phyloP scores from a whole-genome alignment of 2,888 invertebrate species.

The Copidosoma aretas region DNA sequence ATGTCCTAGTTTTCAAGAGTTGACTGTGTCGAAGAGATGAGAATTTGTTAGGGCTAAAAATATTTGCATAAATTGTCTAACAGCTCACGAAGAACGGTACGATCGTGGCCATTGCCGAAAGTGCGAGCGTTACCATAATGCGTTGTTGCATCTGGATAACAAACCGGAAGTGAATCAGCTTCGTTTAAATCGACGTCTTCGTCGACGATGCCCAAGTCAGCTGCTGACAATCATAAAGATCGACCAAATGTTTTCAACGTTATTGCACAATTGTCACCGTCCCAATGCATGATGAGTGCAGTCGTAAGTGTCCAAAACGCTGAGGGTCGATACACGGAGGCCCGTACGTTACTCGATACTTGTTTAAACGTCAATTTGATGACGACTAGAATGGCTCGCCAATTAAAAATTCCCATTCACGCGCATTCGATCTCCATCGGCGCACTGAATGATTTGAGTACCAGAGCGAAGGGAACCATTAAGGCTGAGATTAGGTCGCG shows the following conservation, averaged over 20 bases:
- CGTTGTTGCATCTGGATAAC: neutral
- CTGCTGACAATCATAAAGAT: neutral
- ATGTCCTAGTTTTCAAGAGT: neutral
- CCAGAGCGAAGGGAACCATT: neutral
- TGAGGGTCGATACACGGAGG: neutral
- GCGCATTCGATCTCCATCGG: neutral
- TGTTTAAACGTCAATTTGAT: slow-evolving; percentile 12
- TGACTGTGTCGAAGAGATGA: too few relatives aligned
- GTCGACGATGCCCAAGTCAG: too few relatives aligned
- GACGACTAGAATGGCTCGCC: neutral
- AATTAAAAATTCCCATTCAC: neutral
- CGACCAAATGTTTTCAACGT: neutral
- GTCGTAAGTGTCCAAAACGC: neutral
- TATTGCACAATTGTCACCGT: neutral
- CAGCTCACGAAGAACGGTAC: too few relatives aligned
- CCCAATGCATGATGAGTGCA: slow-evolving; percentile 7
- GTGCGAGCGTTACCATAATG: slow-evolving; percentile 8
- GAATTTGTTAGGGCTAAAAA: too few relatives aligned
- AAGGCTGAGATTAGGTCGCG: neutral
- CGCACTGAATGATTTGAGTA: neutral
- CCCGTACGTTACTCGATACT: slow-evolving; percentile 1
- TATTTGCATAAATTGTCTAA: slow-evolving; percentile 6
- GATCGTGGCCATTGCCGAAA: neutral
- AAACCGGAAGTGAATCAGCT: too few relatives aligned
- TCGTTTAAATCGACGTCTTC: neutral